These are phyloP conservation scores for Sebastiscus tertius DNA, from an alignment of 2,797 vertebrate genomes.

Conservation along the genomic window DNA sequence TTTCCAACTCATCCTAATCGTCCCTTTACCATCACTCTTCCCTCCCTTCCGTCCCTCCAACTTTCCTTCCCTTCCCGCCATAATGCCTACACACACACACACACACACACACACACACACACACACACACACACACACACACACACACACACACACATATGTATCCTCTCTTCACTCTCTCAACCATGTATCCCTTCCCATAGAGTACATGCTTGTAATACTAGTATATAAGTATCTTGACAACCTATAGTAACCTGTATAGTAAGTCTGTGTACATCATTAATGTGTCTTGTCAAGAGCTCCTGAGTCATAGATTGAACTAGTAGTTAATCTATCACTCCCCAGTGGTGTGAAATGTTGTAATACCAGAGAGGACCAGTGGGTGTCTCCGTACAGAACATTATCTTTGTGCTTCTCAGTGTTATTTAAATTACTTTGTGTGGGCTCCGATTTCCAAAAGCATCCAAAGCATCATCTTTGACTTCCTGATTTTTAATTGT, in stretches of 20 bases:
- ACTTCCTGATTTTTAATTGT: background rate
- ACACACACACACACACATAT: background rate
- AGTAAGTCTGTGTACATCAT: background rate
- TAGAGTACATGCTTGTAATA: background rate
- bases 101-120: constrained; percentile 1
- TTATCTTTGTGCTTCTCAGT: constrained; percentile 35
- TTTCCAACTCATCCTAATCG: background rate
- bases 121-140: background rate
- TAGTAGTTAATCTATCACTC: constrained; percentile 47
- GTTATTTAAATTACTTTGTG: constrained; percentile 11
- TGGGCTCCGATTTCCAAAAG: constrained; percentile 46
- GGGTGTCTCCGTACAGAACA: constrained; percentile 48
- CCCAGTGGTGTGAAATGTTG: constrained; percentile 22
- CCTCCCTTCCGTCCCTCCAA: background rate
- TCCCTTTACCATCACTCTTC: background rate
- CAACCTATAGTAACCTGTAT: background rate
- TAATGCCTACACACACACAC: background rate
- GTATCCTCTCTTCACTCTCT: background rate
- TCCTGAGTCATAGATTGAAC: constrained; percentile 55
- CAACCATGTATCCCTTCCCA: background rate
- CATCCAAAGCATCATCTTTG: constrained; percentile 38
- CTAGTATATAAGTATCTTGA: background rate
- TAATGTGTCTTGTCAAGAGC: constrained; percentile 18
- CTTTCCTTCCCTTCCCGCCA: background rate
- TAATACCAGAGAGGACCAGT: constrained; percentile 45